Base-by-base conservation (phyloP, 1,140 invertebrate genomes). In the Paralvinella palmiformis region DNA sequence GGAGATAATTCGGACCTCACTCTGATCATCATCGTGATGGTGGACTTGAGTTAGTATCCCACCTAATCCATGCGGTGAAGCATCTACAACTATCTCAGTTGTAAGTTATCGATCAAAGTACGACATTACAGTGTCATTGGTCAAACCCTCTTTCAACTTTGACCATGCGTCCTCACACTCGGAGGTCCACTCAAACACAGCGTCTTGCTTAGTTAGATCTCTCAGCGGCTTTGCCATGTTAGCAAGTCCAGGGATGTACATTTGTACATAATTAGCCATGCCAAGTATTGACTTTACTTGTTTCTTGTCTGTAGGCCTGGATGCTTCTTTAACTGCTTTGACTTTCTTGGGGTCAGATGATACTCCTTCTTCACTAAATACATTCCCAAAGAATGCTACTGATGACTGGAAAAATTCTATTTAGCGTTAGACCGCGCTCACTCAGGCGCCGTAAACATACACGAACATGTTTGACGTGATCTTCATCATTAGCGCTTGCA, bases 31-130 rank as follows among this genome's bases (percentile, higher is more conserved):
- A 7, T 67, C n/a, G n/a, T n/a, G n/a, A n/a, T n/a, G n/a, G n/a
- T n/a, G n/a, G n/a, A n/a, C 71, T 66, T 85, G 82, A 3, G 80
- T 44, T 0, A 84, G 36, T 13, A 79, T 73, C 31, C 74, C 76
- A n/a, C 79, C 81, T 33, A 84, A 53, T 0, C 77, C 82, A 36
- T 70, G 15, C 24, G 68, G 67, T n/a, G 53, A 68, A 10, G 69
- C 64, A 64, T 75, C 72, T 6, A 63, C 61, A 58, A 59, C 45
- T 69, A 56, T 32, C 63, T 31, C 24, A 22, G 67, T 71, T 15
- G 59, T 4, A 27, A 64, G 62, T 68, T 65, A n/a, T 63, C 50
- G 1, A 57, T 53, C 33, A 52, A 69, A 76, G 31, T 67, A 75
- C 10, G 60, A 55, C 15, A 75, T 53, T 27, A 69, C 48, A 0